Base-by-base conservation (phyloP, 2,113 vertebrate genomes). In the Charadrius vociferus region DNA sequence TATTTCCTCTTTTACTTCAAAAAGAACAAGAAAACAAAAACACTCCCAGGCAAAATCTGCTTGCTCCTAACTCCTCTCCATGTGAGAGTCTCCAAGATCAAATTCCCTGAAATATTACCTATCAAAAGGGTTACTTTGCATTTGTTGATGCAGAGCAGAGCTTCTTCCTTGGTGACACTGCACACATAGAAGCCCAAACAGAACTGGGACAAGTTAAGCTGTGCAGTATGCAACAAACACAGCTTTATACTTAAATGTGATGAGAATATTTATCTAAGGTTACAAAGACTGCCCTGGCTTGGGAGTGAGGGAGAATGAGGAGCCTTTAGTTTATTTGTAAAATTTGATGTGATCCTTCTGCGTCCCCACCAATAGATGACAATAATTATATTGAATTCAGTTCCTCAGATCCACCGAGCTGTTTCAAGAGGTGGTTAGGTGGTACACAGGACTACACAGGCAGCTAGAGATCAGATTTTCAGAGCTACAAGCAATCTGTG, bases 1-100 rank as follows among this genome's bases (percentile, higher is more conserved):
- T 50, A 96, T 95, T 97, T 95, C 81, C 89, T 73, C 58, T 81
- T 85, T 70, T 86, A 86, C 84, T 96, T 94, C 91, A 97, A 96
- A 97, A 96, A 86, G 67, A 91, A 52, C 37, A 91, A 91, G 78
- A 95, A 93, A 93, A 90, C 55, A 82, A 91, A 92, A 95, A 37
- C 58, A 79, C n/a, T 82, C 26, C 55, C 45, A 70, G 73, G 66
- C 45, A 73, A 95, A 95, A 85, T 91, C 45, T 55, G 53, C 23
- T 73, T 83, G n/a, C 39, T 90, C 23, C 55, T 82, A 72, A 88
- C 50, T 19, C 45, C 45, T 62, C 41, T 89, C 37, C 15, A 63
- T 67, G 55, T 41, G 58, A 95, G 65, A 91, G 73, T 14, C 49
- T 89, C 52, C 16, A 59, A 53, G 62, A 94, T 67, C 20, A 71